Evolutionary conservation across 2,113 vertebrate genomes (phyloP).

Genomic region (Daboia siamensis): DNA sequence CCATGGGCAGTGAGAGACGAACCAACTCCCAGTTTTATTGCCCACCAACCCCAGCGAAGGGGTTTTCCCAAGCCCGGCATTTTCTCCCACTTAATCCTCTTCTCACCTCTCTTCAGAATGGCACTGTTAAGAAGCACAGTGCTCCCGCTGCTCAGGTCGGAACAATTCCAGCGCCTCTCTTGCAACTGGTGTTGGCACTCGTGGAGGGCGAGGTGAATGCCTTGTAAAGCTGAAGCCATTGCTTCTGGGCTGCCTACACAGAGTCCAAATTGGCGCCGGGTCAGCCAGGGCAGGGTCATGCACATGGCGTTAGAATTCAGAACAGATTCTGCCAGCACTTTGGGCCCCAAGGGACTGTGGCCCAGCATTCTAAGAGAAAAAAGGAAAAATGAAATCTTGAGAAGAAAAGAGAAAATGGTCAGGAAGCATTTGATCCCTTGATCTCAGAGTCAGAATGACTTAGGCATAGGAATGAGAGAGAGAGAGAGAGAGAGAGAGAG

Average conservation of each 20-base stretch:
- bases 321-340: slow-evolving; percentile 83
- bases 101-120: slow-evolving; percentile 86
- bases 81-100: neutral
- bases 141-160: slow-evolving; percentile 79
- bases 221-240: slow-evolving; percentile 89
- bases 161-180: slow-evolving; percentile 92
- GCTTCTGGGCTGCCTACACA: slow-evolving; percentile 87
- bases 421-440: neutral
- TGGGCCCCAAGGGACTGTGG: slow-evolving; percentile 87
- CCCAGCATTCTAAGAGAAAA: slow-evolving; percentile 75
- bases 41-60: neutral
- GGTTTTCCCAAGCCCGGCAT: neutral
- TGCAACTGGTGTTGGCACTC: slow-evolving; percentile 89
- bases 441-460: neutral
- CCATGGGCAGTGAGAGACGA: neutral
- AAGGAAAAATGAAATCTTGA: neutral
- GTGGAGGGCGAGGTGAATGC: slow-evolving; percentile 87
- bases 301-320: slow-evolving; percentile 88
- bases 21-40: neutral
- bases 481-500: neutral
- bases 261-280: slow-evolving; percentile 85
- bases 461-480: neutral
- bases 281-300: slow-evolving; percentile 79
- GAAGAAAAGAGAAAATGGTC: neutral
- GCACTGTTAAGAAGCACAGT: slow-evolving; percentile 83